These are phyloP conservation scores for Canis aureus DNA, from an alignment of 2,113 vertebrate species.

Conservation along the genomic window DNA sequence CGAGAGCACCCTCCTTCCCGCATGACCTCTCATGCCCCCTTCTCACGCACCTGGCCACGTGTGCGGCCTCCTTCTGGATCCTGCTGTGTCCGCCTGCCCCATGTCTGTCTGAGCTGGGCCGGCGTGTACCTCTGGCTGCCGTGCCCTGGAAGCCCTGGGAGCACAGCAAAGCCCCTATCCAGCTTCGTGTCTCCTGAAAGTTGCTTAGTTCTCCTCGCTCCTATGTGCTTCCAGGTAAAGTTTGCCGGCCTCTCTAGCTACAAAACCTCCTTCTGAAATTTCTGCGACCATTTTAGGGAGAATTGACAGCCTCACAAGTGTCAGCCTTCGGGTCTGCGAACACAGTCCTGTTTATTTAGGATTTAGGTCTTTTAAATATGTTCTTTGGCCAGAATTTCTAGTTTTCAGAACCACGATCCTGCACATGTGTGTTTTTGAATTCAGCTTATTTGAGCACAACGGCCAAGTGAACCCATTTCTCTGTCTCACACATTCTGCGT, in stretches of 20 bases:
- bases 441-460: background rate
- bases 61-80: no score
- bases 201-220: background rate
- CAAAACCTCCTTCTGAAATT: background rate
- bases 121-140: no score
- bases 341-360: background rate
- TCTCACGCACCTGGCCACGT: no score
- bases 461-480: background rate
- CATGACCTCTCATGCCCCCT: no score
- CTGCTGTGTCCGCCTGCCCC: no score
- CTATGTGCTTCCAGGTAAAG: background rate
- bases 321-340: background rate
- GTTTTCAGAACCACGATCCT: background rate
- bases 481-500: no score
- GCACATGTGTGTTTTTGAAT: background rate
- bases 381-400: background rate
- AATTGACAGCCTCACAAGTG: background rate
- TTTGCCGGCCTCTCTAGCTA: background rate
- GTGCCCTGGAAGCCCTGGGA: no score
- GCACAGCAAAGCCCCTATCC: background rate
- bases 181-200: background rate
- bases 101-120: no score
- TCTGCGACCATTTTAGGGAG: no score
- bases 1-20: no score
- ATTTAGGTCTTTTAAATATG: background rate